Conservation (phyloP, 2,113 vertebrate genomes). For the Asarcornis scutulata region DNA sequence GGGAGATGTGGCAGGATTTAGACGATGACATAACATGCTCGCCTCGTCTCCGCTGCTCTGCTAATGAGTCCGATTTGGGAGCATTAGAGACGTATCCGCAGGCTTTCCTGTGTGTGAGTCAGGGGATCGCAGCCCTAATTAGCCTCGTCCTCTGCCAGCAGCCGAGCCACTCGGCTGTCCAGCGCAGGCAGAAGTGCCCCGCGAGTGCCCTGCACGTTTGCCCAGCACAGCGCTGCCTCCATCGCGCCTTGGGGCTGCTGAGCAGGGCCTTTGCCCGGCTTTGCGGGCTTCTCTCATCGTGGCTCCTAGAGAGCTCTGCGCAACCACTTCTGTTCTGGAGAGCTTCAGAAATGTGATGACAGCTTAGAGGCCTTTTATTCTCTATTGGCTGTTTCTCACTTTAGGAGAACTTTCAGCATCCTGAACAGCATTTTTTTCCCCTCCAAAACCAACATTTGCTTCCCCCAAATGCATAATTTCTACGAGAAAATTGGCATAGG, state of each 20-base stretch:
- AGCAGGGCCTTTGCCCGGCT: too few species aligned
- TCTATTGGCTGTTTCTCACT: background rate
- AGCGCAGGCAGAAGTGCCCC: accelerated
- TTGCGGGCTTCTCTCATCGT: too few species aligned
- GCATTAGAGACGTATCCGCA: constrained; percentile 21
- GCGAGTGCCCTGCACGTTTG: accelerated
- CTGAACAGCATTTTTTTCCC: background rate
- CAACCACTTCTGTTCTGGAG: background rate
- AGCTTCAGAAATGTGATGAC: background rate
- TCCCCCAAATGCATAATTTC: background rate
- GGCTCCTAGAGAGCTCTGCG: background rate
- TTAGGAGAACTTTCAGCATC: background rate
- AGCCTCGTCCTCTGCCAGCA: background rate
- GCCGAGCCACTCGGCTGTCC: background rate
- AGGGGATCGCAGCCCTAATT: constrained; percentile 2
- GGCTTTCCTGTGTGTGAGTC: background rate
- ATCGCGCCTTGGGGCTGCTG: too few species aligned
- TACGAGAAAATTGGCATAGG: background rate
- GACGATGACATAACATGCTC: constrained; percentile 5
- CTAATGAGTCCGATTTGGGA: constrained; percentile 56
- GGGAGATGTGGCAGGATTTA: constrained; percentile 57
- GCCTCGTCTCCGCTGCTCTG: constrained; percentile 14
- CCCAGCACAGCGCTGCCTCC: too few species aligned
- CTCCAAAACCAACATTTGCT: background rate
- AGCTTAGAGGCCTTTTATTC: background rate